Conservation (phyloP, 64 coral and sea anemone species). For the Hydrozoanthus tunicans region DNA sequence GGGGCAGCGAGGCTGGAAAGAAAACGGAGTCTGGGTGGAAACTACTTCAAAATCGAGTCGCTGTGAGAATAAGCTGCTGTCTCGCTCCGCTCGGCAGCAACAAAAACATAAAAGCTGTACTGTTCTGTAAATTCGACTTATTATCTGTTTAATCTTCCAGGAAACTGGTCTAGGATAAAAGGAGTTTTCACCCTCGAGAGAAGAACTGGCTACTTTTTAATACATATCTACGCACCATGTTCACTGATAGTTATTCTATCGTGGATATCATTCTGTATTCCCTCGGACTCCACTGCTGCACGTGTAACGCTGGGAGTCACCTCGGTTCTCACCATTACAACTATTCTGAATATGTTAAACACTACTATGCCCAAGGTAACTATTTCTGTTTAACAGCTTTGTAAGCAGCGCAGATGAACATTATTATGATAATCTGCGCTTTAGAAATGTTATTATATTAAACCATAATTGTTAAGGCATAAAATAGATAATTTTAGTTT, state of each 20-base stretch:
- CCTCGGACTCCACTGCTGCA: constrained; percentile 89
- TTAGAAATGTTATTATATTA: too few relatives aligned
- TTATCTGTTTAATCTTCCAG: constrained; percentile 47
- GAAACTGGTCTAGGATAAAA: constrained; percentile 87
- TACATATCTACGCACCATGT: constrained; percentile 96
- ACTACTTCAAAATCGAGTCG: too few relatives aligned
- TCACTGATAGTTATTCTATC: constrained; percentile 94
- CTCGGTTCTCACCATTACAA: constrained; percentile 85
- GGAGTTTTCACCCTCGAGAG: constrained; percentile 70
- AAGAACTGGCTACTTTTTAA: constrained; percentile 88
- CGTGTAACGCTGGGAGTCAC: constrained; percentile 90
- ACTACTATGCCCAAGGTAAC: constrained; percentile 29
- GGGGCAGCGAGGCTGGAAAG: too few relatives aligned
- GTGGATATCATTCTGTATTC: constrained; percentile 99
- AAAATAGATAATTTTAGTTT: too few relatives aligned
- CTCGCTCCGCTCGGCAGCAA: too few relatives aligned
- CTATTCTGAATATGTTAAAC: constrained; percentile 44
- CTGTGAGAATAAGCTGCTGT: too few relatives aligned
- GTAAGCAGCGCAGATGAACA: too few relatives aligned
- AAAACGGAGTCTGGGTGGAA: too few relatives aligned
- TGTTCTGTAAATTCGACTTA: too few relatives aligned
- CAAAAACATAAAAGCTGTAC: too few relatives aligned
- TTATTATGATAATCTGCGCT: too few relatives aligned
- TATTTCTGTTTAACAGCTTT: not conserved
- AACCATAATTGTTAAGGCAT: too few relatives aligned